A percentile compares a stretch with the other conserved stretches of the same genome.
Conservation (phyloP, 2,888 invertebrate species). For the Malthinus seriepunctatus region DNA sequence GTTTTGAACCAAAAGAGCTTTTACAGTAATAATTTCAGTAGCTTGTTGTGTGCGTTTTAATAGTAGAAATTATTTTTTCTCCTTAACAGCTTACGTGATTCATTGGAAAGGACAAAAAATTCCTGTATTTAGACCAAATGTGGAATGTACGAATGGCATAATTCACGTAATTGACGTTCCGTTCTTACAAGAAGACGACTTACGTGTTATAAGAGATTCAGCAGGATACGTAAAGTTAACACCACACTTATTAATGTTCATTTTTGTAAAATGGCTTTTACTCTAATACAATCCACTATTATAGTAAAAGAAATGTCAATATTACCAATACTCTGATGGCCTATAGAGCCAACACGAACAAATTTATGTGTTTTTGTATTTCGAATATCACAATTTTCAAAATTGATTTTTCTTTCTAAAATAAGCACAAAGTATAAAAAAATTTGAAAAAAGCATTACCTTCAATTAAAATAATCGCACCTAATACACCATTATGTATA, state of each 20-base stretch:
- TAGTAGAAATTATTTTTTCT: conserved; percentile 1
- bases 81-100: conserved; percentile 72
- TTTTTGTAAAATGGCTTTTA: conserved; percentile 54
- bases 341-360: conserved; percentile 4
- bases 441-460: neutral
- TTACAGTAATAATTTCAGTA: neutral
- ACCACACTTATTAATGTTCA: conserved; percentile 46
- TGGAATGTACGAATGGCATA: conserved; percentile 93
- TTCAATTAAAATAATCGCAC: neutral
- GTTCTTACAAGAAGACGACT: conserved; percentile 81
- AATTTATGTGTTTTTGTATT: neutral
- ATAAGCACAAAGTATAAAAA: conserved; percentile 5
- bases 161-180: conserved; percentile 93
- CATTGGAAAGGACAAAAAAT: conserved; percentile 85
- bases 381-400: neutral
- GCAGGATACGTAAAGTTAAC: conserved; percentile 39
- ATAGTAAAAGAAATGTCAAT: conserved; percentile 24
- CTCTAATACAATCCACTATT: conserved; percentile 37
- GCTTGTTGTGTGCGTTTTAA: neutral
- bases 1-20: no score
- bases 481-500: neutral
- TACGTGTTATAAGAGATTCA: conserved; percentile 65
- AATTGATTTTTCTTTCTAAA: neutral
- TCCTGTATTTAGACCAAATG: conserved; percentile 86
- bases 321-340: conserved; percentile 16